Evolutionary conservation across 2,888 invertebrate genomes (phyloP).

Genomic region (Coleophora flavipennella): DNA sequence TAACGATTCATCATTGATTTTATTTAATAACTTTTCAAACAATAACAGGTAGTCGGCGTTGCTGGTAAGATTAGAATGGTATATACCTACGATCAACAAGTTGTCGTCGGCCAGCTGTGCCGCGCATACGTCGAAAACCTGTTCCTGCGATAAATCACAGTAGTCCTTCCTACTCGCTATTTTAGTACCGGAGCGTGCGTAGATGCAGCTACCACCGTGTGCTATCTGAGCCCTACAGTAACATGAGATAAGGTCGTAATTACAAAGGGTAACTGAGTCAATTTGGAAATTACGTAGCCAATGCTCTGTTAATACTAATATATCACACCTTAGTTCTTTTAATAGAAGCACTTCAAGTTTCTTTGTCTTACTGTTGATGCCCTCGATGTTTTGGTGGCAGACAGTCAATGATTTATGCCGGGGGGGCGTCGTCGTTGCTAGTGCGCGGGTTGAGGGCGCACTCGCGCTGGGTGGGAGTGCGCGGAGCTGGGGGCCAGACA

Average conservation of each 20-base stretch:
- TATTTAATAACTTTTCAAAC: background rate
- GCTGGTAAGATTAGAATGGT: no score
- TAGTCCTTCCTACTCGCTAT: background rate
- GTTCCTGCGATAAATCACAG: background rate
- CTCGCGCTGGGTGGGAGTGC: no score
- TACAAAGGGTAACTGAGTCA: background rate
- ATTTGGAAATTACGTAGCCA: background rate
- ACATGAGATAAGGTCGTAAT: background rate
- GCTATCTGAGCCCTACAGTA: background rate
- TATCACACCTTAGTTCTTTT: background rate
- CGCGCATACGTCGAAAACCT: no score
- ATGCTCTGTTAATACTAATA: constrained; percentile 1
- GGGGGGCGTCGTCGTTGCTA: no score
- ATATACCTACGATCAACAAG: no score
- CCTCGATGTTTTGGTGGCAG: constrained; percentile 1
- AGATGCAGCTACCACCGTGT: constrained; percentile 3
- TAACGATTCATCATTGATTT: background rate
- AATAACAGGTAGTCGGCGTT: background rate
- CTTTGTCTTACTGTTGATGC: background rate
- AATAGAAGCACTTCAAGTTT: background rate
- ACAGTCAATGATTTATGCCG: no score
- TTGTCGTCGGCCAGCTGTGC: no score
- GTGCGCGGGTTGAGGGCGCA: no score
- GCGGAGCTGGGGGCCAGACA: no score
- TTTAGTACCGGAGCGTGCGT: background rate